A percentile compares a stretch with the other conserved stretches of the same genome.
Conservation (phyloP, 2,113 vertebrate species). For the Myotis lucifugus region DNA sequence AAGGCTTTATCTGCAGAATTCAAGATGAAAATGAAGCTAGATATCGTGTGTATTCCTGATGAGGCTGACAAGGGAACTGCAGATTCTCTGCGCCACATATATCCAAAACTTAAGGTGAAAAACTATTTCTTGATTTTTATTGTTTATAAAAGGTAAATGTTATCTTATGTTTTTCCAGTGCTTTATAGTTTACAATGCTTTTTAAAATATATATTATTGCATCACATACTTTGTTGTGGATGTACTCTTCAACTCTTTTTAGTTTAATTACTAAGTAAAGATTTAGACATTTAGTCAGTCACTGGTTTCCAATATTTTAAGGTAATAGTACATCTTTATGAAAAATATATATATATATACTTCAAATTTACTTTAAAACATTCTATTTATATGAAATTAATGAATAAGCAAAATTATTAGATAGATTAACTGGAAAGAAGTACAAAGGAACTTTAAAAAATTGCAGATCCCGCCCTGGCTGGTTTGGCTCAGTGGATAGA, state of each 20-base stretch:
- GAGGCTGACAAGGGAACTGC: conserved; percentile 97
- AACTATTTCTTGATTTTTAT: conserved; percentile 50
- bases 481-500: no score
- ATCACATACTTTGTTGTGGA: neutral
- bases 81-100: conserved; percentile 94
- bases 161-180: neutral
- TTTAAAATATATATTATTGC: neutral
- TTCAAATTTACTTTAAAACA: conserved; percentile 19
- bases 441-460: neutral
- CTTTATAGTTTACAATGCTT: neutral
- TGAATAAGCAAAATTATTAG: neutral
- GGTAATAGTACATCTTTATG: conserved; percentile 29
- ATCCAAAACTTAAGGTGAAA: conserved; percentile 96
- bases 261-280: conserved; percentile 33
- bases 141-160: conserved; percentile 35
- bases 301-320: conserved; percentile 48
- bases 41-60: conserved; percentile 94
- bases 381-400: conserved; percentile 31
- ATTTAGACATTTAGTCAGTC: conserved; percentile 37
- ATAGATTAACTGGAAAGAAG: conserved; percentile 25
- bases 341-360: neutral
- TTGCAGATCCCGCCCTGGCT: neutral
- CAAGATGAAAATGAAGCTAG: conserved; percentile 91
- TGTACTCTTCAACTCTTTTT: conserved; percentile 26
- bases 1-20: conserved; percentile 90